Percentiles rank a stretch among this genome's conserved stretches.
Evolutionary conservation across 2,797 vertebrate genomes (phyloP).

Genomic region (Eulemur rubriventer): DNA sequence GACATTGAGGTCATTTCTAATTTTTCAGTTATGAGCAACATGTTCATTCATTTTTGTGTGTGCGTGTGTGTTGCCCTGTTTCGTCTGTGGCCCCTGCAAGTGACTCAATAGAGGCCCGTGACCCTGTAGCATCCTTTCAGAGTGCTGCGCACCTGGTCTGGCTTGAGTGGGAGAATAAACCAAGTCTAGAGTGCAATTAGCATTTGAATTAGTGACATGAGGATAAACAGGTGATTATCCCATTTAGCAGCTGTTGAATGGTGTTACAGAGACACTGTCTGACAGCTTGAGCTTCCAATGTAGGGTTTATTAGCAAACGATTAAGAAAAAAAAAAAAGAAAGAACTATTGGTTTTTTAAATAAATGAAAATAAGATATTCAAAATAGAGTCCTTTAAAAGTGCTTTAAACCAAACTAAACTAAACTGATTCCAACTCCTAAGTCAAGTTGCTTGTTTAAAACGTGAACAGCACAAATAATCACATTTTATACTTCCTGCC

Average conservation of each 20-base stretch:
- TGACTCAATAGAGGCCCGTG: not conserved
- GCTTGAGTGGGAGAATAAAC: conserved; percentile 68
- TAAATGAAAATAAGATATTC: conserved; percentile 50
- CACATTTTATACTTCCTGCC: conserved; percentile 51
- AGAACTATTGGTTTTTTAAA: conserved; percentile 9
- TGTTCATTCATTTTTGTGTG: not conserved
- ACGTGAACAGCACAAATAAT: conserved; percentile 43
- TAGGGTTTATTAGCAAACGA: conserved; percentile 67
- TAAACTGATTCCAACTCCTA: conserved; percentile 23
- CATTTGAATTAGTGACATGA: conserved; percentile 84
- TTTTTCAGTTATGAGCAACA: not conserved
- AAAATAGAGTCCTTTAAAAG: conserved; percentile 37
- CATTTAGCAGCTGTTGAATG: conserved; percentile 83
- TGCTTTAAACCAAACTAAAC: conserved; percentile 36
- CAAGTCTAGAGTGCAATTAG: conserved; percentile 78
- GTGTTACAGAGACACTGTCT: conserved; percentile 75
- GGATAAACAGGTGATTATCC: conserved; percentile 84
- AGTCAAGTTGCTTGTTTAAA: conserved; percentile 40
- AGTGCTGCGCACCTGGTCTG: conserved; percentile 66
- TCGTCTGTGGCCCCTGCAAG: not conserved
- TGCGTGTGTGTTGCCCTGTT: not conserved
- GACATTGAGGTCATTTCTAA: not conserved
- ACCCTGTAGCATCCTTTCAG: conserved; percentile 48
- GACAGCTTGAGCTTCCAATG: conserved; percentile 66
- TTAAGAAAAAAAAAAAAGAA: not conserved